These are phyloP conservation scores for Dipus sagitta DNA, from an alignment of 2,797 vertebrate genomes.

Conservation along the genomic window DNA sequence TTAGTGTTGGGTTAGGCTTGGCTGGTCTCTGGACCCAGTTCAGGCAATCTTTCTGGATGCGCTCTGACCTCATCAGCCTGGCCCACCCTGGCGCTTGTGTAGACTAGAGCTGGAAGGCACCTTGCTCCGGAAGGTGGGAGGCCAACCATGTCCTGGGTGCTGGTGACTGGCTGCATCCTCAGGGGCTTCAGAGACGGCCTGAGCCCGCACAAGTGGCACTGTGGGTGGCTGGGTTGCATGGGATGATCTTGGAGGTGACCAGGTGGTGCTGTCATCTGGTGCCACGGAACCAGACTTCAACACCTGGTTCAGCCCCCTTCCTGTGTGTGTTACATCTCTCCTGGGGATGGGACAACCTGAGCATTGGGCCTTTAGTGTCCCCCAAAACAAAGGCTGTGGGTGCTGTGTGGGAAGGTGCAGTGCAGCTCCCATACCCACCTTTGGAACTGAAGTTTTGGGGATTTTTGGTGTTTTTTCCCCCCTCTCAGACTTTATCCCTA, in stretches of 20 bases:
- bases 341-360: not conserved
- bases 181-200: no score
- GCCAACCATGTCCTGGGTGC: not conserved
- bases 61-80: no score
- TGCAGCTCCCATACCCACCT: accelerated
- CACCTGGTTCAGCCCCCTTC: slow-evolving; percentile 84
- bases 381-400: not conserved
- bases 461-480: not conserved
- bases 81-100: not conserved
- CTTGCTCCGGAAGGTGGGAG: not conserved
- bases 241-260: not conserved
- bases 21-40: not conserved
- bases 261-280: not conserved
- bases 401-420: accelerated
- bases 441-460: not conserved
- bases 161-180: not conserved
- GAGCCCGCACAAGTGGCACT: not conserved
- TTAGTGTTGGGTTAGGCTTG: not conserved
- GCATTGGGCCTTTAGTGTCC: not conserved
- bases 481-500: not conserved
- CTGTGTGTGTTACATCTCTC: accelerated
- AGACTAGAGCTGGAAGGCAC: not conserved
- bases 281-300: slow-evolving; percentile 88
- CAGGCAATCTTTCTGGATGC: not conserved
- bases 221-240: accelerated